phyloP scores from a whole-genome alignment of 2,888 invertebrate species.

The Blastobasis lacticolella region DNA sequence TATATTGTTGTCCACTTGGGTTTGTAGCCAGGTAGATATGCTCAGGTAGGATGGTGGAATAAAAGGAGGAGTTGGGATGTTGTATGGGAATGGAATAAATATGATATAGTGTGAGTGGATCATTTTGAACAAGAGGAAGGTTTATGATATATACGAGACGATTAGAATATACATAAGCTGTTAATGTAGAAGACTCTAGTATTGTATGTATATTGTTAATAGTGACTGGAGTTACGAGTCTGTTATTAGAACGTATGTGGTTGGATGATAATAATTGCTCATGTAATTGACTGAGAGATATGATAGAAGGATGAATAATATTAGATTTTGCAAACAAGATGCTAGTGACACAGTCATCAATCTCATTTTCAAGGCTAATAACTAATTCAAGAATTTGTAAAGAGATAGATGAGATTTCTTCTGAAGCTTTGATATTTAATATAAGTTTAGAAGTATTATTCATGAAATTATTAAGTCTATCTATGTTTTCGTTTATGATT shows the following conservation, averaged over 20 bases:
- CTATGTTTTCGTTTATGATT: conserved; percentile 10
- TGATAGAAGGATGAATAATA: conserved; percentile 19
- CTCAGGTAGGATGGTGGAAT: conserved; percentile 17
- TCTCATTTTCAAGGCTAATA: conserved; percentile 17
- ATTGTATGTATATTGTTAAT: conserved; percentile 15
- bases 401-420: conserved; percentile 19
- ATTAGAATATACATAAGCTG: conserved; percentile 21
- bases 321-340: conserved; percentile 23
- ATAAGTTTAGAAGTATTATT: conserved; percentile 13
- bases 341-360: conserved; percentile 16
- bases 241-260: conserved; percentile 14
- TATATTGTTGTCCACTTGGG: conserved; percentile 16
- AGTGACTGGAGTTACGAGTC: conserved; percentile 16
- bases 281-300: conserved; percentile 13
- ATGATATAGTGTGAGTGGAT: conserved; percentile 12
- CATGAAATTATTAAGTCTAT: conserved; percentile 14
- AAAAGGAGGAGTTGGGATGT: conserved; percentile 16
- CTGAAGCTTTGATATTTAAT: conserved; percentile 17
- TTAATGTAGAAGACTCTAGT: conserved; percentile 6
- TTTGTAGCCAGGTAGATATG: conserved; percentile 15
- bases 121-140: conserved; percentile 18
- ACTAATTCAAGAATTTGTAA: conserved; percentile 19
- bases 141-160: conserved; percentile 20
- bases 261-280: conserved; percentile 17
- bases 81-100: conserved; percentile 18